Evolutionary conservation across 1,140 invertebrate genomes (phyloP).

Genomic region (Drosophila navojoa): DNA sequence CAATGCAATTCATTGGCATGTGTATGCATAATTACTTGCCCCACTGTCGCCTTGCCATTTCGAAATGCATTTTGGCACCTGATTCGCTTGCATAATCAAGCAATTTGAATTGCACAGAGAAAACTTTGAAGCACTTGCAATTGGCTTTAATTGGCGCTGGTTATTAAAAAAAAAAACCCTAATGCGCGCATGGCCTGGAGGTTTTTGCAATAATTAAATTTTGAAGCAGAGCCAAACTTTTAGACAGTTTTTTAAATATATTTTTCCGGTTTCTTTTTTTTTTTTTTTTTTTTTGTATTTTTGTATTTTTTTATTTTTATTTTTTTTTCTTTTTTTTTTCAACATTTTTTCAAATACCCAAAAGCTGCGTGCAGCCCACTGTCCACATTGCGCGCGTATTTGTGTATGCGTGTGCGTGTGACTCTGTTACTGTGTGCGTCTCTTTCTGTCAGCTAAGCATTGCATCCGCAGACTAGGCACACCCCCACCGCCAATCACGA

Average conservation of each 20-base stretch:
- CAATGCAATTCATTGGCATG: background rate
- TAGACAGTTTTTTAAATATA: background rate
- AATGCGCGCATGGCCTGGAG: background rate
- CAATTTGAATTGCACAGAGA: background rate
- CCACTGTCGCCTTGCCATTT: conserved; percentile 2
- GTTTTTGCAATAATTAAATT: background rate
- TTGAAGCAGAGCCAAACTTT: conserved; percentile 14
- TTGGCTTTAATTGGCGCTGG: conserved; percentile 4
- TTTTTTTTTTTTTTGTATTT: conserved; percentile 8
- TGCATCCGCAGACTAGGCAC: conserved; percentile 44
- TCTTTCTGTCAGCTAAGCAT: conserved; percentile 2
- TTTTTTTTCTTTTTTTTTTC: conserved; percentile 2
- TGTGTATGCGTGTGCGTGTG: background rate
- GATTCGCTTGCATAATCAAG: background rate
- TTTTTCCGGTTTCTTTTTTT: background rate
- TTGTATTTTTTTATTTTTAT: conserved; percentile 8
- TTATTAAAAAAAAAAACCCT: background rate
- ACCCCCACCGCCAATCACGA: conserved; percentile 27
- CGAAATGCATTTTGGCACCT: background rate
- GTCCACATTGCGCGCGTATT: background rate
- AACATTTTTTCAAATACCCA: conserved; percentile 11
- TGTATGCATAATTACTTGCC: background rate
- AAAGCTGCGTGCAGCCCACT: conserved; percentile 18
- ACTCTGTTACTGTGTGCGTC: background rate
- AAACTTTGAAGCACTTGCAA: conserved; percentile 47